phyloP scores from a whole-genome alignment of 2,797 vertebrate genomes.

The Leptoclinus maculatus region DNA sequence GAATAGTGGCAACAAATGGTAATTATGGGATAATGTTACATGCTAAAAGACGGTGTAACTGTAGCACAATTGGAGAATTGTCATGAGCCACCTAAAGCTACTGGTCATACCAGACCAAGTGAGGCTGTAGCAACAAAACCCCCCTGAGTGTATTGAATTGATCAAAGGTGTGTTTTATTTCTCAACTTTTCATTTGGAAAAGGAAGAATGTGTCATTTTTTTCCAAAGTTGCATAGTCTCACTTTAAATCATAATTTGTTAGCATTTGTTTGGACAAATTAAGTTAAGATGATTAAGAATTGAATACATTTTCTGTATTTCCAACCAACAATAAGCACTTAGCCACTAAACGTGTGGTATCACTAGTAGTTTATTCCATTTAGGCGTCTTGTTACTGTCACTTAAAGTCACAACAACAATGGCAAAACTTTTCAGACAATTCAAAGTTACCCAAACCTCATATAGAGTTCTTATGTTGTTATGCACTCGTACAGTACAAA shows the following conservation, averaged over 20 bases:
- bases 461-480: background rate
- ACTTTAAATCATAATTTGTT: constrained; percentile 1
- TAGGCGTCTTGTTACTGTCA: constrained; percentile 1
- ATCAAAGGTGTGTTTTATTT: constrained; percentile 3
- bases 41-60: background rate
- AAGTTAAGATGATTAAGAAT: background rate
- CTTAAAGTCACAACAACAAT: background rate
- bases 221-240: background rate
- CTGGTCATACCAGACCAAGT: background rate
- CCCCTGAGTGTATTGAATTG: background rate
- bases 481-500: background rate
- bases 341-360: constrained; percentile 28
- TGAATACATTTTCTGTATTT: constrained; percentile 30
- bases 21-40: background rate
- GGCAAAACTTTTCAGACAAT: background rate
- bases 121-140: background rate
- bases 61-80: background rate
- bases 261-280: background rate
- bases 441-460: background rate
- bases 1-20: background rate
- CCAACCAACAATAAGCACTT: constrained; percentile 53
- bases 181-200: background rate
- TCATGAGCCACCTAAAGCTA: constrained; percentile 10
- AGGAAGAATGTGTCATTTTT: background rate
- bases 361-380: background rate